A percentile compares a stretch with the other conserved stretches of the same genome.
Evolutionary conservation across 2,113 vertebrate genomes (phyloP).

Genomic region (Aix galericulata): DNA sequence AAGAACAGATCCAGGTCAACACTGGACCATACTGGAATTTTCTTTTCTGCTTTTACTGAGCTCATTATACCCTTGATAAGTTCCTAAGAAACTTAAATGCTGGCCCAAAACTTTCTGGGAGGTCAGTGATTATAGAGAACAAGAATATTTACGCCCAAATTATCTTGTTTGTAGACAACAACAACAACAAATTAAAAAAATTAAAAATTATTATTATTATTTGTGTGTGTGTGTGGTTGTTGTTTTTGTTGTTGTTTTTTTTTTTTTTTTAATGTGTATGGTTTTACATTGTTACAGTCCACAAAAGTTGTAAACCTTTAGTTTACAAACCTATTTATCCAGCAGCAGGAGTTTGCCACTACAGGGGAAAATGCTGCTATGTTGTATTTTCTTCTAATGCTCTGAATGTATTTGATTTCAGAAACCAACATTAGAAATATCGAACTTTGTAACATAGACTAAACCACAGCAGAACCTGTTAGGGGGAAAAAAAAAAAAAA

Average conservation of each 20-base stretch:
- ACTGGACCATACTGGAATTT: neutral
- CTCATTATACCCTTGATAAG: neutral
- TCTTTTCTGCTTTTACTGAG: neutral
- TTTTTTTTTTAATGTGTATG: neutral
- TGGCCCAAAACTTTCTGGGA: neutral
- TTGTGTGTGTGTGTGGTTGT: too few species aligned
- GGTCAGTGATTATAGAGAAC: neutral
- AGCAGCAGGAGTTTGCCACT: neutral
- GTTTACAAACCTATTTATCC: neutral
- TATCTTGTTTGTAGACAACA: neutral
- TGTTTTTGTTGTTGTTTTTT: neutral
- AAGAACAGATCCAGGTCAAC: neutral
- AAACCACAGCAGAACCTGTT: neutral
- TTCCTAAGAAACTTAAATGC: neutral
- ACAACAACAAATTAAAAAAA: too few species aligned
- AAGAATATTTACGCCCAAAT: neutral
- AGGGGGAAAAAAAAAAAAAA: neutral
- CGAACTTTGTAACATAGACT: neutral
- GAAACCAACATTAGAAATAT: neutral
- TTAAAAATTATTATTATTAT: too few species aligned
- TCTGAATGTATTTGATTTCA: neutral
- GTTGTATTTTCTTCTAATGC: neutral
- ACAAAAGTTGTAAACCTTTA: neutral
- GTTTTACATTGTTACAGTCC: neutral
- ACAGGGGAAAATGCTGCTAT: fast-evolving